Conservation (phyloP, 1,140 invertebrate genomes). For the Drosophila teissieri region DNA sequence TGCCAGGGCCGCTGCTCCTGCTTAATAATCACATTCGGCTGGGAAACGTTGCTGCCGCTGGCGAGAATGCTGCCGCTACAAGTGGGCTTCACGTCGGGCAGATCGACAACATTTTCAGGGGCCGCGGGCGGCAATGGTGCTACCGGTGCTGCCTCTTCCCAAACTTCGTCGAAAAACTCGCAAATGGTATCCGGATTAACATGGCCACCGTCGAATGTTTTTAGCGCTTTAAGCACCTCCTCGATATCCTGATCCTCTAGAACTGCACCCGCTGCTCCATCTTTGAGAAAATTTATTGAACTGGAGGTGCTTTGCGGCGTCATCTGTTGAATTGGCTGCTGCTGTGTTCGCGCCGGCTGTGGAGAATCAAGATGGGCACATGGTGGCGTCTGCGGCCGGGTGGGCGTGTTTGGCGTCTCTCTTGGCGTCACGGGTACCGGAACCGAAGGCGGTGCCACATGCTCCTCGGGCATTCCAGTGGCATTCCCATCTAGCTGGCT, state of each 20-base stretch:
- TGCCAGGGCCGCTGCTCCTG: constrained; percentile 19
- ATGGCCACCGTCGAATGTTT: constrained; percentile 66
- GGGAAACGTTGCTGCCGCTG: constrained; percentile 11
- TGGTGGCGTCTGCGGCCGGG: constrained; percentile 39
- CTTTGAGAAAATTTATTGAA: constrained; percentile 69
- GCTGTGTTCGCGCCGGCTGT: constrained; percentile 12
- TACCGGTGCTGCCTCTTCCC: constrained; percentile 51
- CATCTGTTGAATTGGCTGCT: constrained; percentile 33
- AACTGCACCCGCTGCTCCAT: constrained; percentile 54
- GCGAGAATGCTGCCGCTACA: constrained; percentile 9
- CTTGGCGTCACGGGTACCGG: background rate
- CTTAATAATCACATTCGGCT: constrained; percentile 2
- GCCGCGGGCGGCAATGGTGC: constrained; percentile 1
- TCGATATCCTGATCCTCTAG: constrained; percentile 82
- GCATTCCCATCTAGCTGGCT: constrained; percentile 76
- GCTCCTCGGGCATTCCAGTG: constrained; percentile 29
- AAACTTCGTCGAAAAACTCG: constrained; percentile 79
- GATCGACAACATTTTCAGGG: constrained; percentile 6
- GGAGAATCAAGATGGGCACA: constrained; percentile 25
- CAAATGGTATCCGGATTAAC: constrained; percentile 74
- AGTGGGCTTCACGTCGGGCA: constrained; percentile 26
- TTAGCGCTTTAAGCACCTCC: constrained; percentile 81
- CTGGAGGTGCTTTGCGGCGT: constrained; percentile 66
- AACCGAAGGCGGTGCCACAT: constrained; percentile 1
- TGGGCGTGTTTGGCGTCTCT: constrained; percentile 48